Conservation (phyloP, 1,140 invertebrate species). For the Sinonovacula constricta region DNA sequence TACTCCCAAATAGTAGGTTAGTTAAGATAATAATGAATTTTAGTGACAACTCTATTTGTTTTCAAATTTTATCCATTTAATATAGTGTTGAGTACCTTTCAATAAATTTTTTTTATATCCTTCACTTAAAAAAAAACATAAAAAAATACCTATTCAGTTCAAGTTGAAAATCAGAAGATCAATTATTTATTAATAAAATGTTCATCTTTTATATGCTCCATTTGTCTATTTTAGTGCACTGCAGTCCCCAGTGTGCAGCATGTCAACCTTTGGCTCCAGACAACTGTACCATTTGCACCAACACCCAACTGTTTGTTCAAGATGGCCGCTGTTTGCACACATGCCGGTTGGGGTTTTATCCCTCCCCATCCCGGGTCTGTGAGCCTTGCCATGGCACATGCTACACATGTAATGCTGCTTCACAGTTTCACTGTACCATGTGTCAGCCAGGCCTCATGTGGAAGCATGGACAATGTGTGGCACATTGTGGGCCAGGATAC, state of each 20-base stretch:
- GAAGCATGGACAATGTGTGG: constrained; percentile 48
- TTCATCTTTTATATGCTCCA: too few relatives aligned
- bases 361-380: constrained; percentile 25
- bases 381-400: constrained; percentile 26
- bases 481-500: constrained; percentile 42
- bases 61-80: too few relatives aligned
- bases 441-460: constrained; percentile 52
- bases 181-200: too few relatives aligned
- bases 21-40: too few relatives aligned
- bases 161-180: too few relatives aligned
- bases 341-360: constrained; percentile 45
- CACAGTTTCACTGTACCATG: constrained; percentile 49
- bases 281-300: constrained; percentile 41
- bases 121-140: too few relatives aligned
- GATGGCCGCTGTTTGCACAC: constrained; percentile 47
- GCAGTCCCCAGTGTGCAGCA: constrained; percentile 31
- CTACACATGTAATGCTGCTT: constrained; percentile 35
- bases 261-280: constrained; percentile 31
- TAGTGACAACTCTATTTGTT: too few relatives aligned
- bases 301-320: constrained; percentile 38
- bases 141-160: too few relatives aligned
- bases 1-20: too few relatives aligned
- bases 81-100: too few relatives aligned
- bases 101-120: too few relatives aligned
- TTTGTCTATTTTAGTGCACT: too few relatives aligned